phyloP scores from a whole-genome alignment of 2,113 vertebrate species.

The Amphiprion percula region DNA sequence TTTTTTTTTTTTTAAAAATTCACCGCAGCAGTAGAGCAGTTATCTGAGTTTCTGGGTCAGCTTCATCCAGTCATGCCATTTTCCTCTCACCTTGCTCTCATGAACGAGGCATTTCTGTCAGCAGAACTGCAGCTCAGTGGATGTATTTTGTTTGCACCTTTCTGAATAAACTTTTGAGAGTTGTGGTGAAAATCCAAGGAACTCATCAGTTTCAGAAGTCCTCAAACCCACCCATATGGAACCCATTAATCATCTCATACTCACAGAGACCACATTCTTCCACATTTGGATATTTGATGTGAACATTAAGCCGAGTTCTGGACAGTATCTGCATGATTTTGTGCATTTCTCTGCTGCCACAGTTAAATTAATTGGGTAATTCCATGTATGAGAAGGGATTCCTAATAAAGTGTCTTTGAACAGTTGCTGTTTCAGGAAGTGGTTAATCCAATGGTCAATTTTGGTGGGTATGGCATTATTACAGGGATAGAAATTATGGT shows the following conservation, averaged over 20 bases:
- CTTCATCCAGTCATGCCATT: not conserved
- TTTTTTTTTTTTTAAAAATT: not conserved
- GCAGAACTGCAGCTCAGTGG: not conserved
- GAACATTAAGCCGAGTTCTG: not conserved
- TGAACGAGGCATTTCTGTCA: not conserved
- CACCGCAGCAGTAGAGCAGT: not conserved
- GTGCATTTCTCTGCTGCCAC: too few species aligned
- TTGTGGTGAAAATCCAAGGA: not conserved
- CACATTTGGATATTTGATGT: not conserved
- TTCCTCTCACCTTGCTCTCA: not conserved
- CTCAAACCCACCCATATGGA: not conserved
- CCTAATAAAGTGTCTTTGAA: not conserved
- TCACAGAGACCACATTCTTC: not conserved
- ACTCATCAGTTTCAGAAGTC: not conserved
- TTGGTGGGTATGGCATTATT: too few species aligned
- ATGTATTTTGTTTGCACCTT: not conserved
- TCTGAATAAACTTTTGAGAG: not conserved
- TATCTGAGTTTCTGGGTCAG: not conserved
- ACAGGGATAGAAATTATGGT: not conserved
- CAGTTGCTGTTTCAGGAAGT: not conserved
- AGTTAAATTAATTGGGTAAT: too few species aligned
- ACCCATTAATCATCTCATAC: not conserved
- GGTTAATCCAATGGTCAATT: not conserved
- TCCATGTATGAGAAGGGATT: not conserved
- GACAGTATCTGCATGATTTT: not conserved